Conservation (phyloP, 2,113 vertebrate genomes). For the Mustela lutreola region DNA sequence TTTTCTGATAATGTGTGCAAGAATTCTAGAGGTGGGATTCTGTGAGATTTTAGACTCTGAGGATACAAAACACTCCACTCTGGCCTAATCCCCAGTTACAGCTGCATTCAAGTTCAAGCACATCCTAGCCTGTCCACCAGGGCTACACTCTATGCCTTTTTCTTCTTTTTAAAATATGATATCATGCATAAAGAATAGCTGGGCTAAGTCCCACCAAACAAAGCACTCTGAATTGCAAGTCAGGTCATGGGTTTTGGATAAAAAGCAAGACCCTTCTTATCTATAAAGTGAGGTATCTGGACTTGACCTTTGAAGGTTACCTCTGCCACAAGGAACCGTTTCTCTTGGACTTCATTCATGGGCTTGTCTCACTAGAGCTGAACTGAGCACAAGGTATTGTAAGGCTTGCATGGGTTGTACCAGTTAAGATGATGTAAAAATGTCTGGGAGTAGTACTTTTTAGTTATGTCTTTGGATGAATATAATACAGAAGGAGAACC, state of each 20-base stretch:
- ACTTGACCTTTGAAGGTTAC: not conserved
- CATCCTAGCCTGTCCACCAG: not conserved
- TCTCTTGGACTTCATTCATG: not conserved
- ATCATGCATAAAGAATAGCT: not conserved
- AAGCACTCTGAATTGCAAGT: not conserved
- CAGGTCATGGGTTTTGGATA: not conserved
- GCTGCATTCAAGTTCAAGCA: slow-evolving; percentile 50
- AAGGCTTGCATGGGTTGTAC: not conserved
- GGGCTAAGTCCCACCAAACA: not conserved
- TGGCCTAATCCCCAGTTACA: slow-evolving; percentile 4
- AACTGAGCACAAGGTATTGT: not conserved
- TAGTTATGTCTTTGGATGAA: not conserved
- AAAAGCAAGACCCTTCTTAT: not conserved
- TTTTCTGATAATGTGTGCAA: slow-evolving; percentile 68
- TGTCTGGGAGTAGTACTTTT: not conserved
- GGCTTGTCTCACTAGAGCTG: not conserved
- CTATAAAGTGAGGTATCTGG: not conserved
- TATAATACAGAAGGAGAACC: not conserved
- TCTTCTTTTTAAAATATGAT: not conserved
- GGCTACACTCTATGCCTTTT: not conserved
- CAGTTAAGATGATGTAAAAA: not conserved
- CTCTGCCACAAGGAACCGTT: not conserved
- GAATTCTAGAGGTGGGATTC: not conserved
- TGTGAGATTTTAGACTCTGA: slow-evolving; percentile 56
- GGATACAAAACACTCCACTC: not conserved